A percentile compares a stretch with the other conserved stretches of the same genome.
These are phyloP conservation scores for Teleopsis dalmanni DNA, from an alignment of 1,140 invertebrate species.

Conservation along the genomic window DNA sequence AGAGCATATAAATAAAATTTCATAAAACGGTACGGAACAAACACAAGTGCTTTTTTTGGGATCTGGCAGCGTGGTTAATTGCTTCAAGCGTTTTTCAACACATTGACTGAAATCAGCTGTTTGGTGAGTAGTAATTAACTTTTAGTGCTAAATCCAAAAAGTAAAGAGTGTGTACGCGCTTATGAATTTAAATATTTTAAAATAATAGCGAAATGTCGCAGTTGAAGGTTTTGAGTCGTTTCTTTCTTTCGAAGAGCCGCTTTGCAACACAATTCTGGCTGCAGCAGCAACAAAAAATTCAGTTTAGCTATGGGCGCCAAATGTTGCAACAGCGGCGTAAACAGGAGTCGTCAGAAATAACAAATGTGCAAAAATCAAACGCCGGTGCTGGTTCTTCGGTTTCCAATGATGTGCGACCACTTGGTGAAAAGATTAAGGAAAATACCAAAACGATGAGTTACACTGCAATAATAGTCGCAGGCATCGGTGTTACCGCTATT, in stretches of 20 bases:
- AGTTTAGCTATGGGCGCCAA: background rate
- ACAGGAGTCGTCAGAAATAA: background rate
- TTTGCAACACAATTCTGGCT: background rate
- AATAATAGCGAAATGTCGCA: conserved; percentile 7
- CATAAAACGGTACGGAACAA: too few species aligned
- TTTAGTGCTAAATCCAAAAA: too few species aligned
- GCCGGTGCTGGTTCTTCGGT: conserved; percentile 24
- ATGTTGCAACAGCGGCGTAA: background rate
- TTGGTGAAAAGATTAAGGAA: conserved; percentile 74
- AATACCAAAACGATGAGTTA: conserved; percentile 79
- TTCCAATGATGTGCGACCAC: conserved; percentile 54
- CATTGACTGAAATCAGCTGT: too few species aligned
- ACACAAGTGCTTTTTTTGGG: too few species aligned
- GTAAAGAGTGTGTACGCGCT: too few species aligned
- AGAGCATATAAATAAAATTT: too few species aligned
- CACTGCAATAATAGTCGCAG: conserved; percentile 68
- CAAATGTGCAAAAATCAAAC: conserved; percentile 1
- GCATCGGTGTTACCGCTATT: conserved; percentile 65
- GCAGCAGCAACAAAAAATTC: background rate
- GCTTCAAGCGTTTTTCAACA: too few species aligned
- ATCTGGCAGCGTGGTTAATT: too few species aligned
- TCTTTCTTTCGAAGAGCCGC: background rate
- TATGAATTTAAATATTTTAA: too few species aligned
- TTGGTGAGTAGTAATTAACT: too few species aligned
- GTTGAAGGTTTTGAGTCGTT: background rate